A percentile compares a stretch with the other conserved stretches of the same genome.
phyloP scores from a whole-genome alignment of 2,113 vertebrate species.

The Pterocles burchelli region DNA sequence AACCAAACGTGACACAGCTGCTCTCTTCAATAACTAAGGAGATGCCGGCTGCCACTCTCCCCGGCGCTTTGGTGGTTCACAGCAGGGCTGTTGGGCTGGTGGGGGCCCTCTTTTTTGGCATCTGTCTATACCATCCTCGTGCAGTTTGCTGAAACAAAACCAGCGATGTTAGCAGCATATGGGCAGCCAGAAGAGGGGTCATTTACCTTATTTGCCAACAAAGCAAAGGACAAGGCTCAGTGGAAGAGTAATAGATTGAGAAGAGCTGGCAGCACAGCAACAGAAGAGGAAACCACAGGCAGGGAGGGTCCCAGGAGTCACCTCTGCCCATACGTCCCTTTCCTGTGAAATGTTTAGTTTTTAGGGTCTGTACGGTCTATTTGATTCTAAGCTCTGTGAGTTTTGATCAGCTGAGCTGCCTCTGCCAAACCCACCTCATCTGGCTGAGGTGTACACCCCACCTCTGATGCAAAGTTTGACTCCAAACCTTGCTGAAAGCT shows the following conservation, averaged over 20 bases:
- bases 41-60: conserved; percentile 61
- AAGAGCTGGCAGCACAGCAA: neutral
- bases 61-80: conserved; percentile 8
- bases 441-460: neutral
- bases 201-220: conserved; percentile 54
- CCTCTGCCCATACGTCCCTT: neutral
- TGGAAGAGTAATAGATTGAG: neutral
- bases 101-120: conserved; percentile 52
- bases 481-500: neutral
- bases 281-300: neutral
- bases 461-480: neutral
- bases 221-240: conserved; percentile 55
- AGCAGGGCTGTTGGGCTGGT: conserved; percentile 40
- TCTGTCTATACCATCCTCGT: conserved; percentile 31
- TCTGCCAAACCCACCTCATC: neutral
- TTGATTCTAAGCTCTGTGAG: neutral
- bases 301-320: conserved; percentile 9
- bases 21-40: conserved; percentile 57
- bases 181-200: conserved; percentile 44
- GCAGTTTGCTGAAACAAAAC: conserved; percentile 58
- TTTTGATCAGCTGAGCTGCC: neutral
- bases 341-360: neutral
- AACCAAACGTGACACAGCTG: conserved; percentile 68
- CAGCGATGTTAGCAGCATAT: conserved; percentile 53
- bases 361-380: neutral